Conservation (phyloP, 2,888 invertebrate genomes). For the Hyposoter dolosus region DNA sequence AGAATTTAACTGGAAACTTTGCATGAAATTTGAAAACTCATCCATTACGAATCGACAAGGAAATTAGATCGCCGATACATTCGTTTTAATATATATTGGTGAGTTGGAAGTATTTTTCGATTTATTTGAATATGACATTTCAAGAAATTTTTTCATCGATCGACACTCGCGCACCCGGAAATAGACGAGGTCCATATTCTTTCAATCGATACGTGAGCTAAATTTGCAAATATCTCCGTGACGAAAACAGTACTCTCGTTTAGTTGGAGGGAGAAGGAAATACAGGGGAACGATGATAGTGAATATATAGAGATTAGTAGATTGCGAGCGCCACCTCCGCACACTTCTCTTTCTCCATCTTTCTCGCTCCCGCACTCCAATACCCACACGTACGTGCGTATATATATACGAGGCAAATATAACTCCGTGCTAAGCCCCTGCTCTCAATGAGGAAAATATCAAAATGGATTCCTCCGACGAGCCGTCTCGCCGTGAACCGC, state of each 20-base stretch:
- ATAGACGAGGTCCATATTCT: background rate
- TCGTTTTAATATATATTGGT: background rate
- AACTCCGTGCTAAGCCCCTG: conserved; percentile 19
- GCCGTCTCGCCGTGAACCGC: conserved; percentile 51
- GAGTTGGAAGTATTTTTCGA: background rate
- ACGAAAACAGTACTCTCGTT: background rate
- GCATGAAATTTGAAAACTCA: background rate
- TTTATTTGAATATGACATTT: background rate
- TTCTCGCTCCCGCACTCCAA: conserved; percentile 1
- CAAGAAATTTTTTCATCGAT: background rate
- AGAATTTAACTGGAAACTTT: no score
- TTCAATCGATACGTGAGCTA: conserved; percentile 20
- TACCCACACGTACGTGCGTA: background rate
- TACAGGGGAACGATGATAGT: conserved; percentile 12
- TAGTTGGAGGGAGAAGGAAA: conserved; percentile 13
- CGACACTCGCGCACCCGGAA: background rate
- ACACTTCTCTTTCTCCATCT: conserved; percentile 15
- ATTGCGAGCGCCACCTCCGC: conserved; percentile 58
- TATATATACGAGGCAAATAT: conserved; percentile 28
- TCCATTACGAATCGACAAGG: background rate
- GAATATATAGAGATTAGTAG: conserved; percentile 40
- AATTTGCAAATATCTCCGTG: conserved; percentile 9
- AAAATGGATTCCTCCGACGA: conserved; percentile 72
- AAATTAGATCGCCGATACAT: background rate
- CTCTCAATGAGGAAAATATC: conserved; percentile 69